Evolutionary conservation across 2,113 vertebrate species (phyloP), one percentile per base, ranked within the genome.

Genomic region (Choloepus hoffmanni): DNA sequence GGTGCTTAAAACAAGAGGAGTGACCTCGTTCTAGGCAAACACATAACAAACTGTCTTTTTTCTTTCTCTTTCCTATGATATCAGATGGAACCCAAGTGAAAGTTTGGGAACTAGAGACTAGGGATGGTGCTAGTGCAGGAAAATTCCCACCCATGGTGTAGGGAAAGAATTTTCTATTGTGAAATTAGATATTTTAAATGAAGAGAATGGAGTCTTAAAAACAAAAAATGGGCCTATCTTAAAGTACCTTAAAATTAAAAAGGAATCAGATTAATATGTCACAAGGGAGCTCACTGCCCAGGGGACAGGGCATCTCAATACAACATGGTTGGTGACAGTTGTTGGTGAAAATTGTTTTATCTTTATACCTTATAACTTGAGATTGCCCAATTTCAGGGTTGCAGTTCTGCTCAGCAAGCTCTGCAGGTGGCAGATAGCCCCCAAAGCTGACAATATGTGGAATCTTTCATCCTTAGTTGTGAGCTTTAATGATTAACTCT

Each of bases 401-500:
- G 36, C 5, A n/a, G 1, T 85, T 96, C 76, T 85, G 36, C 53
- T 70, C 72, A 65, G 15, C 67, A n/a, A 93, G 11, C 19, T 33
- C 55, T 74, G 14, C 6, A 76, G 83, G n/a, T 82, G 19, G 14
- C 88, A 33, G 62, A 36, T 19, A 74, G 26, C 10, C 7, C 4
- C 58, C 87, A n/a, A 10, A 68, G 16, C 53, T 95, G 62, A 68
- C 60, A 11, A 58, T 60, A 40, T 43, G 81, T 94, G 8, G 11
- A 85, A 15, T 36, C 36, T 86, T 89, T 92, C 68, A 67, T 85
- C 3, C 36, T 76, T 85, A 53, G 21, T 19, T 92, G 0, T 73
- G 36, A 92, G 8, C 11, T 83, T 96, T 94, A 89, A 89, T 86
- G n/a, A 89, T 55, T 89, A 82, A 73, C 33, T 88, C 58, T 92